Conservation (phyloP, 2,113 vertebrate genomes). For the Pituophis catenifer region DNA sequence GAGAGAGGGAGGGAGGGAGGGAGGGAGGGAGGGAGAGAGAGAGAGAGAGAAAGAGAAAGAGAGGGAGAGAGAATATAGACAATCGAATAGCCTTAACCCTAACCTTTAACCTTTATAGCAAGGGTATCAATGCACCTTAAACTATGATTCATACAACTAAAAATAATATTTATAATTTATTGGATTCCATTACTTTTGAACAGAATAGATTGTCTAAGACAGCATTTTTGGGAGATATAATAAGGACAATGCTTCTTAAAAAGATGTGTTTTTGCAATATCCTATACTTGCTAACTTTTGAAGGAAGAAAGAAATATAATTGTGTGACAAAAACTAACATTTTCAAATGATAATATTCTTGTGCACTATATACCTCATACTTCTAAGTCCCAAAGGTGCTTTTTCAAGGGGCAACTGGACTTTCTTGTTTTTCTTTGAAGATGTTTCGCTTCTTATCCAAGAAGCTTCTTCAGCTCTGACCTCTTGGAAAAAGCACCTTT, state of each 20-base stretch:
- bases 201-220: not conserved
- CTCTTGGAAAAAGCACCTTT: too few species aligned
- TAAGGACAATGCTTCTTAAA: not conserved
- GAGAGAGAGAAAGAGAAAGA: too few species aligned
- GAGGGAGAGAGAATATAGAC: too few species aligned
- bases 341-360: not conserved
- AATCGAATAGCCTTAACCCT: too few species aligned
- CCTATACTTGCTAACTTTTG: not conserved
- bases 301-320: not conserved
- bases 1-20: too few species aligned
- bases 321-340: not conserved
- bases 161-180: not conserved
- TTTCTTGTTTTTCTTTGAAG: too few species aligned
- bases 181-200: not conserved
- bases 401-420: too few species aligned
- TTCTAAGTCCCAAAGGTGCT: not conserved
- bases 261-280: not conserved
- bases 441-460: too few species aligned
- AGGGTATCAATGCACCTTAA: not conserved
- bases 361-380: not conserved
- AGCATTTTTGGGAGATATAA: not conserved
- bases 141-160: not conserved
- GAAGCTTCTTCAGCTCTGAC: too few species aligned
- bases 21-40: too few species aligned
- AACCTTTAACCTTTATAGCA: not conserved